Conservation (phyloP, 2,888 invertebrate species). For the Acrobasis repandana region DNA sequence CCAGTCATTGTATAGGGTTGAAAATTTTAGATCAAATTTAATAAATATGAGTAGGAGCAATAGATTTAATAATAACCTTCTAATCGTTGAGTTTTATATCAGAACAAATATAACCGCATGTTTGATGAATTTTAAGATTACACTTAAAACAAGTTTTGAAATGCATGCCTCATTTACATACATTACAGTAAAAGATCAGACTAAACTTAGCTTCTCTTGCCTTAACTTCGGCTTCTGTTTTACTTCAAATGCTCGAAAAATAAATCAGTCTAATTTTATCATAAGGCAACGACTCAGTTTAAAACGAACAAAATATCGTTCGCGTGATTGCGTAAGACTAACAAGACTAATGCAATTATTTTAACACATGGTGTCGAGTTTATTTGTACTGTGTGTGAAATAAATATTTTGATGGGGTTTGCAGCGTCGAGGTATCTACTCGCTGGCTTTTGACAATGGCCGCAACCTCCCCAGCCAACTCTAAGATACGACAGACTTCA, state of each 20-base stretch:
- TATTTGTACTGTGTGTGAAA: slow-evolving; percentile 67
- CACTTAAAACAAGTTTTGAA: slow-evolving; percentile 23
- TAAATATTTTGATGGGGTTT: slow-evolving; percentile 79
- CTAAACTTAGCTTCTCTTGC: slow-evolving; percentile 39
- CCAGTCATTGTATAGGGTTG: slow-evolving; percentile 47
- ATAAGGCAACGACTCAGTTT: slow-evolving; percentile 25
- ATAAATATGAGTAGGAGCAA: slow-evolving; percentile 35
- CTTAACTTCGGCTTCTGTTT: slow-evolving; percentile 32
- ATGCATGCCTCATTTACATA: slow-evolving; percentile 34
- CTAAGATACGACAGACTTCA: slow-evolving; percentile 75
- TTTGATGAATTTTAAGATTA: slow-evolving; percentile 30
- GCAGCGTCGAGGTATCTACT: slow-evolving; percentile 83
- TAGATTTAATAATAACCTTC: slow-evolving; percentile 25
- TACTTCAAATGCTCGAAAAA: slow-evolving; percentile 23
- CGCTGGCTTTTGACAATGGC: slow-evolving; percentile 83
- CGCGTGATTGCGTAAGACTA: slow-evolving; percentile 60
- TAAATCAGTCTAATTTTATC: slow-evolving; percentile 1
- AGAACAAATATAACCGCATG: slow-evolving; percentile 62
- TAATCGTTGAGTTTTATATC: slow-evolving; percentile 6
- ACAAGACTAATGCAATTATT: slow-evolving; percentile 61
- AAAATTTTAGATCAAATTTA: slow-evolving; percentile 41
- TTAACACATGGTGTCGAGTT: slow-evolving; percentile 63
- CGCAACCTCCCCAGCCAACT: slow-evolving; percentile 69
- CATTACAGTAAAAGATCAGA: slow-evolving; percentile 22
- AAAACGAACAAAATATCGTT: slow-evolving; percentile 38